Evolutionary conservation across 2,888 invertebrate genomes (phyloP).

Genomic region (Rhagonycha lutea): DNA sequence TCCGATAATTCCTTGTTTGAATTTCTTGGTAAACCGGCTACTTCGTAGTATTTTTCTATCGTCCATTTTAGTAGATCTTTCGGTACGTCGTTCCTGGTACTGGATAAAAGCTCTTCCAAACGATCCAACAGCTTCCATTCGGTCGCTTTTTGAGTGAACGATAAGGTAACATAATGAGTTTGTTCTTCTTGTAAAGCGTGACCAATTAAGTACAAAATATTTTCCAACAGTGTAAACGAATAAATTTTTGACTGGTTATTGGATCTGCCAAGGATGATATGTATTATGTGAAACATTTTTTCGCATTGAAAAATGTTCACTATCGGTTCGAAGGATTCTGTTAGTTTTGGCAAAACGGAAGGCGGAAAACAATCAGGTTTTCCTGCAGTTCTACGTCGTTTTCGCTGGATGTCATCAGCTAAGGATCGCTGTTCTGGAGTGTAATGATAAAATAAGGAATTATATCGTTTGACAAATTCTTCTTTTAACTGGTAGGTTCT

Average conservation of each 20-base stretch:
- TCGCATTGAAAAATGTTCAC: conserved; percentile 86
- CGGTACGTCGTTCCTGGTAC: conserved; percentile 80
- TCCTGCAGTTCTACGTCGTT: conserved; percentile 77
- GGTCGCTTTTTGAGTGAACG: conserved; percentile 79
- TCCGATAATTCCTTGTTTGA: neutral
- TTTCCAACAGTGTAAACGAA: conserved; percentile 90
- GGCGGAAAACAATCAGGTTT: conserved; percentile 88
- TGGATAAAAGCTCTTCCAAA: conserved; percentile 73
- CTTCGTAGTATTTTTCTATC: conserved; percentile 71
- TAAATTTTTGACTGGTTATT: conserved; percentile 75
- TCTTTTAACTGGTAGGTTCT: conserved; percentile 89
- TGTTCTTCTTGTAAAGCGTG: conserved; percentile 92
- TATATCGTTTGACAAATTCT: conserved; percentile 82
- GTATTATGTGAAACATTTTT: conserved; percentile 84
- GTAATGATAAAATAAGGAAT: conserved; percentile 98
- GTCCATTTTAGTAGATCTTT: conserved; percentile 85
- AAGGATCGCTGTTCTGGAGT: conserved; percentile 88
- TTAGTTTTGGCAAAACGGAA: conserved; percentile 78
- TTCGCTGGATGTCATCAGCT: conserved; percentile 90
- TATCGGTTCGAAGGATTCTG: conserved; percentile 77
- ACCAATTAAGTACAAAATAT: conserved; percentile 89
- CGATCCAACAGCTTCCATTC: conserved; percentile 70
- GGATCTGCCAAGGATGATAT: conserved; percentile 76
- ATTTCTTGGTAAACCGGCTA: conserved; percentile 53
- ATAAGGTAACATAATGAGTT: conserved; percentile 76